Percentiles rank a stretch among this genome's conserved stretches.
phyloP scores from a whole-genome alignment of 1,140 invertebrate genomes.

The Tetragnatha versicolor region DNA sequence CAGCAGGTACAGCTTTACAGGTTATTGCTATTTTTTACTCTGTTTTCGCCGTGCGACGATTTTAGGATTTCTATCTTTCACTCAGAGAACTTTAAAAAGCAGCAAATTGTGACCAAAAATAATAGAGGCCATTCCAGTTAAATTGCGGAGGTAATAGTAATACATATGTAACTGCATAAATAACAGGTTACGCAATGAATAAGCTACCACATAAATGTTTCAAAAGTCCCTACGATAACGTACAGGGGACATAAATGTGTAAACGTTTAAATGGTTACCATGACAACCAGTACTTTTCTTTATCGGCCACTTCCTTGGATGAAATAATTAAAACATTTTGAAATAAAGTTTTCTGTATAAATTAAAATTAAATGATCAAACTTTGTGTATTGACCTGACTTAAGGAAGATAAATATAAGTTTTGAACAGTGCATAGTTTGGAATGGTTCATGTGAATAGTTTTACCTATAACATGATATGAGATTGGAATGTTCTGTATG shows the following conservation, averaged over 20 bases:
- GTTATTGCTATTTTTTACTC: too few relatives aligned
- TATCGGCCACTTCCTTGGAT: neutral
- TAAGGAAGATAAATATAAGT: too few relatives aligned
- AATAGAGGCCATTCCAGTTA: conserved; percentile 57
- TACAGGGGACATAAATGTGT: conserved; percentile 10
- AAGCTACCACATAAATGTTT: conserved; percentile 49
- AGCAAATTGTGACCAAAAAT: conserved; percentile 55
- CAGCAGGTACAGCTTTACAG: too few relatives aligned
- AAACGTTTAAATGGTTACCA: neutral
- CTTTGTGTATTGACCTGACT: too few relatives aligned
- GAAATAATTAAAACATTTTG: too few relatives aligned
- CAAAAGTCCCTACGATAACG: conserved; percentile 9
- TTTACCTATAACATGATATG: too few relatives aligned
- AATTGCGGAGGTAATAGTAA: conserved; percentile 45
- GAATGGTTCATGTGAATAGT: too few relatives aligned
- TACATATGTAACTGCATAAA: conserved; percentile 38
- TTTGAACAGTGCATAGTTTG: too few relatives aligned
- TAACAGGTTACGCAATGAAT: conserved; percentile 43
- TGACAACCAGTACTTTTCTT: conserved; percentile 17
- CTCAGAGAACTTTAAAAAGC: conserved; percentile 40
- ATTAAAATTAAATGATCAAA: too few relatives aligned
- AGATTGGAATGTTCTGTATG: too few relatives aligned
- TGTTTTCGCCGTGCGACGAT: conserved; percentile 15
- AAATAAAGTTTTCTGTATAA: too few relatives aligned
- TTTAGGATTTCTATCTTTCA: conserved; percentile 20